Percentiles rank a stretch among this genome's conserved stretches.
phyloP scores from a whole-genome alignment of 2,888 invertebrate genomes.

The Temnothorax ravouxi region DNA sequence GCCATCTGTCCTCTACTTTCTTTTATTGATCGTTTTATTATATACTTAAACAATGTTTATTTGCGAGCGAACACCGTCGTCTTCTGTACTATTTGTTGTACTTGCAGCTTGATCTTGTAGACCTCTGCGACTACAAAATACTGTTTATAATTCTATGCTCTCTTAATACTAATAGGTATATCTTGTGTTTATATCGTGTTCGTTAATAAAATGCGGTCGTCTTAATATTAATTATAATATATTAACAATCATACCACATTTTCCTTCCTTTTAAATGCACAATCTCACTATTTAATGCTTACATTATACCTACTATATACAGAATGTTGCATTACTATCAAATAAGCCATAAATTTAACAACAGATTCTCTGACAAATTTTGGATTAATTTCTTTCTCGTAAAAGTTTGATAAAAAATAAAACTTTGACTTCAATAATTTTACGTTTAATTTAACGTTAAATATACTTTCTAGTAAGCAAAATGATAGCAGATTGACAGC shows the following conservation, averaged over 20 bases:
- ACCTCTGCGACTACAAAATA: slow-evolving; percentile 15
- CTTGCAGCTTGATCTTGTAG: slow-evolving; percentile 3
- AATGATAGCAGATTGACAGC: too few species aligned
- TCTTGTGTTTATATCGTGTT: slow-evolving; percentile 8
- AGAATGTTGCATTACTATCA: slow-evolving; percentile 16
- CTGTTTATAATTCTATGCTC: slow-evolving; percentile 10
- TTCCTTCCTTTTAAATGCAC: background rate
- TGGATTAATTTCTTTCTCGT: background rate
- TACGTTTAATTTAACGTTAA: background rate
- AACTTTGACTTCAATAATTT: background rate
- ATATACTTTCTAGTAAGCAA: background rate
- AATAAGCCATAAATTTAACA: background rate
- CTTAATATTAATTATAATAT: slow-evolving; percentile 29
- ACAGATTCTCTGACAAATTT: background rate
- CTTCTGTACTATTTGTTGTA: slow-evolving; percentile 14
- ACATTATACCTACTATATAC: background rate
- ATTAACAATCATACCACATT: slow-evolving; percentile 12
- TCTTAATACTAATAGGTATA: slow-evolving; percentile 21
- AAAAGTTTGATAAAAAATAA: background rate
- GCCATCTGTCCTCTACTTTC: background rate
- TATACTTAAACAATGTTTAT: slow-evolving; percentile 33
- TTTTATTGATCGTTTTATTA: slow-evolving; percentile 8
- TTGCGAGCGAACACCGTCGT: slow-evolving; percentile 11
- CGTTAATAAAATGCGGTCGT: background rate
- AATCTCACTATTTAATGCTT: slow-evolving; percentile 30